These are phyloP conservation scores for Microtus montanus DNA, from an alignment of 2,113 vertebrate species.

Conservation along the genomic window DNA sequence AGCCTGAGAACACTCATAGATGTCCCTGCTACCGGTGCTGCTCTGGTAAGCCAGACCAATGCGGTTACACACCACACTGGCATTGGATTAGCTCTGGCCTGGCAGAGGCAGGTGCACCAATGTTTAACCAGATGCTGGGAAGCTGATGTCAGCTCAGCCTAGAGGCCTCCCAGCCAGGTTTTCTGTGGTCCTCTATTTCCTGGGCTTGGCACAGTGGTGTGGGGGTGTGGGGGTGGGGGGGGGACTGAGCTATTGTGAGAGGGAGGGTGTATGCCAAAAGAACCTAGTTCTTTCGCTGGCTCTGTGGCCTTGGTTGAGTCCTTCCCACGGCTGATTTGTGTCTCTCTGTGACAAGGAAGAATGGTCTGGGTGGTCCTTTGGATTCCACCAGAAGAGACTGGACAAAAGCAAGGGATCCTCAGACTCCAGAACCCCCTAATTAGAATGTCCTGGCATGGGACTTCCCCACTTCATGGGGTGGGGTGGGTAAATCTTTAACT, in stretches of 20 bases:
- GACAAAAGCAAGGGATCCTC: not conserved
- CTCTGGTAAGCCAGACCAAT: not conserved
- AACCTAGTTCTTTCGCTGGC: not conserved
- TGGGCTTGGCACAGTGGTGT: not conserved
- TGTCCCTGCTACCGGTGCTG: not conserved
- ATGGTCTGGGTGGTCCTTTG: not conserved
- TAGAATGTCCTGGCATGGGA: not conserved
- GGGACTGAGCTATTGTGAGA: not conserved
- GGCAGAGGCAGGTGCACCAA: not conserved
- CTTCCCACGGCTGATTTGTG: not conserved
- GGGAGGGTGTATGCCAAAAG: not conserved
- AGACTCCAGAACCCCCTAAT: not conserved
- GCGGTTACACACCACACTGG: not conserved
- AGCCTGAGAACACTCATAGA: not conserved
- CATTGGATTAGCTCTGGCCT: not conserved
- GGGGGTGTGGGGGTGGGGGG: too few species aligned
- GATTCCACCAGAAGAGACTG: not conserved
- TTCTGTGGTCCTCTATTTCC: not conserved
- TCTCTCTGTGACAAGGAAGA: not conserved
- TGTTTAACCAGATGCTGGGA: constrained; percentile 46
- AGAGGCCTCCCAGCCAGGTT: not conserved
- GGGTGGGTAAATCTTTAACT: constrained; percentile 79
- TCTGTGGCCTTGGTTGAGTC: not conserved
- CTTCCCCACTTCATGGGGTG: not conserved
- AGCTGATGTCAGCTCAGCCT: not conserved